phyloP scores from a whole-genome alignment of 2,888 invertebrate species.

The Phlogophora meticulosa region DNA sequence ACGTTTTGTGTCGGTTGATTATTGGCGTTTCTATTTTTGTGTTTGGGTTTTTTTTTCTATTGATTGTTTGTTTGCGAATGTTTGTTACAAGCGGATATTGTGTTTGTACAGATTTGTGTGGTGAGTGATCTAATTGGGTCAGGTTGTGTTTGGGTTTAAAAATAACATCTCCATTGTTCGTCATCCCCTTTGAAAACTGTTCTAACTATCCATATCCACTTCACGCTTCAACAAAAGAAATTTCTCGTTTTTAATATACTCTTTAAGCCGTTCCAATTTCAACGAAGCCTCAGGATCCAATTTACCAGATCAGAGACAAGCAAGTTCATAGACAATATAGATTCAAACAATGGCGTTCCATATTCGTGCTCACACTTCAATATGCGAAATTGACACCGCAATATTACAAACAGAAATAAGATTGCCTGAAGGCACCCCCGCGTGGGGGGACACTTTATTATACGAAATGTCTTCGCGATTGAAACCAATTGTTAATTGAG shows the following conservation, averaged over 20 bases:
- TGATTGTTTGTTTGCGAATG: slow-evolving; percentile 68
- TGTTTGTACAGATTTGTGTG: slow-evolving; percentile 53
- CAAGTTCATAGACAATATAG: slow-evolving; percentile 85
- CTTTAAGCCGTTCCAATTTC: slow-evolving; percentile 55
- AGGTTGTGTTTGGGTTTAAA: slow-evolving; percentile 46
- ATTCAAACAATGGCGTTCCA: slow-evolving; percentile 81
- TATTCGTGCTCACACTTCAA: slow-evolving; percentile 88
- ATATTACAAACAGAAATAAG: slow-evolving; percentile 91
- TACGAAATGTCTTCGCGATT: slow-evolving; percentile 90
- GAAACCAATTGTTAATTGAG: slow-evolving; percentile 91
- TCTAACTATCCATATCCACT: slow-evolving; percentile 25
- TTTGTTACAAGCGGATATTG: slow-evolving; percentile 62
- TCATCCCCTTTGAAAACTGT: slow-evolving; percentile 31
- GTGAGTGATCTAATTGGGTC: slow-evolving; percentile 56
- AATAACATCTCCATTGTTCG: slow-evolving; percentile 24
- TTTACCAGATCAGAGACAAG: slow-evolving; percentile 76
- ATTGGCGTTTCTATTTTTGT: slow-evolving; percentile 80
- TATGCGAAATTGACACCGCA: slow-evolving; percentile 91
- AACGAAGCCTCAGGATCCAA: slow-evolving; percentile 68
- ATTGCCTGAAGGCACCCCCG: slow-evolving; percentile 84
- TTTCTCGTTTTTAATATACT: slow-evolving; percentile 47
- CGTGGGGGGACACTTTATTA: slow-evolving; percentile 87
- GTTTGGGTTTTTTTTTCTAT: slow-evolving; percentile 68
- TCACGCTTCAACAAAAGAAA: slow-evolving; percentile 34
- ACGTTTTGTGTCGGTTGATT: slow-evolving; percentile 76